Base-by-base conservation (phyloP, 2,797 vertebrate species). In the Pelobates cultripes region DNA sequence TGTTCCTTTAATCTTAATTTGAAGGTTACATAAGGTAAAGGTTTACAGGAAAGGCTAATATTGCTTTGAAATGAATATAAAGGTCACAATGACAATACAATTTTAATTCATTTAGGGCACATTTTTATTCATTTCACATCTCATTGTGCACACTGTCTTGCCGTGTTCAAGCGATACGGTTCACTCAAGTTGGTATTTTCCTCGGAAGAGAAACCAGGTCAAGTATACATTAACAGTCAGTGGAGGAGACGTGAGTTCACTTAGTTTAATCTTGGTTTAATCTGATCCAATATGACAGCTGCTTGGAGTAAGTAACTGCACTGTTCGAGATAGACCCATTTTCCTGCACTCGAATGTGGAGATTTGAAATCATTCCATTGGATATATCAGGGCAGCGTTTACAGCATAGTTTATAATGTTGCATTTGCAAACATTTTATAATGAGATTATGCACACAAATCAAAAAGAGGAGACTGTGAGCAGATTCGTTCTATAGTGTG, bases 241-340 rank as follows among this genome's bases (percentile, higher is more conserved):
- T 41, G 51, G 44, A 78, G 70, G 55, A 42, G 75, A 83, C 64
- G 14, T 71, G 43, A 84, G 71, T 86, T 77, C 81, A 68, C 55
- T 73, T 81, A 75, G 77, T 69, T 83, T 83, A 85, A 71, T 53
- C 85, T 70, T 63, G 55, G 53, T 77, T 85, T 82, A 66, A 70
- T 53, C 77, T 78, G 57, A 86, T 79, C 15, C 0, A 71, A 68
- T 9, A 47, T 14, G 13, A 78, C 44, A 79, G 75, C 0, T 74
- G 70, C 57, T 51, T 70, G 79, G 86, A 87, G 40, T 69, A 61
- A 70, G 66, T 45, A 64, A 63, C 28, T 51, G 53, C 47, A 10
- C 45, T 67, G 70, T 45, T 4, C 51, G 41, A 44, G 0, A 83
- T 75, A 28, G 28, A 41, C 69, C 47, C 2, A 14, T 42, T 86